A percentile compares a stretch with the other conserved stretches of the same genome.
phyloP scores from a whole-genome alignment of 2,888 invertebrate genomes.

The Pheosia gnoma region DNA sequence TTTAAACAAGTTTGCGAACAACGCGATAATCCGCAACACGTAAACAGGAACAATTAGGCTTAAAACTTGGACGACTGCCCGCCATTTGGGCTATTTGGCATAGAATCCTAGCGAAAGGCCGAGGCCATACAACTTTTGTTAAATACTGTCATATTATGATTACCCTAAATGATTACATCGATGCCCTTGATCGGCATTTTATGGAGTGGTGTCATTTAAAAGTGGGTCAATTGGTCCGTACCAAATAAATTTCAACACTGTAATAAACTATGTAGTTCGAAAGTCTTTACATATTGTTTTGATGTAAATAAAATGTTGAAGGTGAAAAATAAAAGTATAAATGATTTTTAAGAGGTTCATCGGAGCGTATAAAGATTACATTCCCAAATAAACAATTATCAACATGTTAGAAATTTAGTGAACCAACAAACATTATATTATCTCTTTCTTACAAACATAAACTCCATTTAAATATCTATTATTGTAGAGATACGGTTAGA shows the following conservation, averaged over 20 bases:
- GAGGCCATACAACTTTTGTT: conserved; percentile 38
- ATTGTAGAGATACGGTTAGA: no score
- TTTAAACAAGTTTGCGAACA: neutral
- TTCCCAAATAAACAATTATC: no score
- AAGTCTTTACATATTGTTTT: conserved; percentile 66
- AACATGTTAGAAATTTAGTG: no score
- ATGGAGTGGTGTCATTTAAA: conserved; percentile 32
- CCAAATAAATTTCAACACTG: conserved; percentile 39
- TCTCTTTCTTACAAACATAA: no score
- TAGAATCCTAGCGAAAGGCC: conserved; percentile 42
- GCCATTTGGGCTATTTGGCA: conserved; percentile 47
- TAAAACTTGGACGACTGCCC: conserved; percentile 49
- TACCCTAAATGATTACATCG: conserved; percentile 18
- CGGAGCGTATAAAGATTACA: no score
- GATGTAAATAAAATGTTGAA: neutral
- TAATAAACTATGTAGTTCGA: conserved; percentile 80
- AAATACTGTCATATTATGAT: conserved; percentile 8
- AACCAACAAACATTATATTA: no score
- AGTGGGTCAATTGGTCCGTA: conserved; percentile 45
- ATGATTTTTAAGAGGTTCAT: no score
- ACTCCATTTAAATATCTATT: no score
- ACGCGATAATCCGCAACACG: conserved; percentile 14
- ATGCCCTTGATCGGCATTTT: conserved; percentile 37
- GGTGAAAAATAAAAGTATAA: neutral
- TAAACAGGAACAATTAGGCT: conserved; percentile 38